phyloP scores from a whole-genome alignment of 1,140 invertebrate genomes.

The Parapsyche elsis region DNA sequence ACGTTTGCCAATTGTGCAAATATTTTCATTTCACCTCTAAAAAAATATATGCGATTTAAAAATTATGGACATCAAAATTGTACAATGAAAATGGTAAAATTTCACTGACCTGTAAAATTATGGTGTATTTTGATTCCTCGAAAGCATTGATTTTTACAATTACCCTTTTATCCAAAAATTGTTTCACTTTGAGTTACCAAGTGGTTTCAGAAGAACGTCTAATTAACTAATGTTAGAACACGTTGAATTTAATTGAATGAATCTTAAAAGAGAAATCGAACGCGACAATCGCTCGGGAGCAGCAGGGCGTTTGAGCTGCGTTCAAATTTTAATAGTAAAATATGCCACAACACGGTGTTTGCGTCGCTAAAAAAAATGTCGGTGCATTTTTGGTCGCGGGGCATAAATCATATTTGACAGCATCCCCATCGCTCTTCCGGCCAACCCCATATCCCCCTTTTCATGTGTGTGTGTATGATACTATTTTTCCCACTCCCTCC shows the following conservation, averaged over 20 bases:
- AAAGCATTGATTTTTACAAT: no score
- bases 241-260: no score
- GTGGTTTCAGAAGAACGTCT: no score
- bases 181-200: no score
- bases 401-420: constrained; percentile 57
- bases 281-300: no score
- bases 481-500: constrained; percentile 9
- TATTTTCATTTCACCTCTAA: background rate
- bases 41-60: background rate
- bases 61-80: background rate
- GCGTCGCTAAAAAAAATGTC: constrained; percentile 50
- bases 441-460: background rate
- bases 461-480: constrained; percentile 17
- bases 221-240: no score
- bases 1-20: background rate
- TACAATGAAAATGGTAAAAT: background rate
- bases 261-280: no score
- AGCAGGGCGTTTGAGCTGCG: background rate
- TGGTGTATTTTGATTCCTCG: no score
- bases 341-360: constrained; percentile 54
- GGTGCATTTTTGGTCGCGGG: constrained; percentile 51
- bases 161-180: no score
- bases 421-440: constrained; percentile 33
- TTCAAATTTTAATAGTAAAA: constrained; percentile 55
- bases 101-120: no score